Percentiles rank a stretch among this genome's conserved stretches.
phyloP scores from a whole-genome alignment of 2,113 vertebrate species.

The Hirundichthys speculiger region DNA sequence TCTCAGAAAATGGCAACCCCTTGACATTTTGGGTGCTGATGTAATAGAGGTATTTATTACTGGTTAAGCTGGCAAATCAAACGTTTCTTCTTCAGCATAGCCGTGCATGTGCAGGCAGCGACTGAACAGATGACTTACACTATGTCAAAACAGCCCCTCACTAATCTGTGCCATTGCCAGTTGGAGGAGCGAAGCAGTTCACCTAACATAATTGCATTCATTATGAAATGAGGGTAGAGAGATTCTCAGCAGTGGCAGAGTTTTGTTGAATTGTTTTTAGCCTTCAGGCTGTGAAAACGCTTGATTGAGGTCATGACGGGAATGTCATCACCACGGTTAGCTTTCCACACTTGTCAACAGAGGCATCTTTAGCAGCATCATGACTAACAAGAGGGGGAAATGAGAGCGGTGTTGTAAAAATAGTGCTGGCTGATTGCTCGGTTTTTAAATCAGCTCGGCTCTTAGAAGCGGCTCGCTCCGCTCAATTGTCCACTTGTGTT shows the following conservation, averaged over 20 bases:
- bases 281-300: conserved; percentile 58
- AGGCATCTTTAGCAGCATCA: conserved; percentile 49
- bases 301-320: conserved; percentile 72
- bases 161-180: conserved; percentile 1
- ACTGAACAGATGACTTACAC: conserved; percentile 31
- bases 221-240: conserved; percentile 61
- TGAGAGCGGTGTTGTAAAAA: conserved; percentile 33
- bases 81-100: background rate
- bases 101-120: conserved; percentile 20
- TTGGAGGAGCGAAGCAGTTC: conserved; percentile 37
- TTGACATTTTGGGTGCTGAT: conserved; percentile 12
- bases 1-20: background rate
- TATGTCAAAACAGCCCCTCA: conserved; percentile 21
- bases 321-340: conserved; percentile 60
- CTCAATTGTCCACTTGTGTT: conserved; percentile 30
- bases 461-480: conserved; percentile 2
- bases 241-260: conserved; percentile 44
- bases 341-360: conserved; percentile 61
- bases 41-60: background rate
- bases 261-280: conserved; percentile 57
- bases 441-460: conserved; percentile 17
- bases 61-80: background rate
- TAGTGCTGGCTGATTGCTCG: conserved; percentile 48
- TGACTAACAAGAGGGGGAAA: conserved; percentile 37
- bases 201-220: conserved; percentile 52